Evolutionary conservation across 1,140 invertebrate species (phyloP).

Genomic region (Ceratosolen solmsi): DNA sequence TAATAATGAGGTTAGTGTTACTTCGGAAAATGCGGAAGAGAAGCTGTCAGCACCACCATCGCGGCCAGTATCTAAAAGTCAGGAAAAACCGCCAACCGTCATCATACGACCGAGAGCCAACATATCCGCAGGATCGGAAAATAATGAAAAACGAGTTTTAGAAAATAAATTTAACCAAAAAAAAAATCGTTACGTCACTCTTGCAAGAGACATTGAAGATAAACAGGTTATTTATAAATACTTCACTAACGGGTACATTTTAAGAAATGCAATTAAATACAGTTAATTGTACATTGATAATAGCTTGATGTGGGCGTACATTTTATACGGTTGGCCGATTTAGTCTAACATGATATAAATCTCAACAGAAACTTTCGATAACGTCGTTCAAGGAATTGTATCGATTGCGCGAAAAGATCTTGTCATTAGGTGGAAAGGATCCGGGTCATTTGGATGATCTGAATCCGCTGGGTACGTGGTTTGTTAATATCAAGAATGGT

Average conservation of each 20-base stretch:
- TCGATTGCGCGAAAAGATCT: slow-evolving; percentile 61
- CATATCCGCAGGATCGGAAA: background rate
- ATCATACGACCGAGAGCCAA: background rate
- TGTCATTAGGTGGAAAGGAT: slow-evolving; percentile 59
- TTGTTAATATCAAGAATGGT: background rate
- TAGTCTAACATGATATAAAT: background rate
- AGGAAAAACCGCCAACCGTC: background rate
- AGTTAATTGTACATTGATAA: background rate
- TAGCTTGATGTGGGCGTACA: background rate
- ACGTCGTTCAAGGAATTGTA: slow-evolving; percentile 58
- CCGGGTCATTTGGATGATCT: slow-evolving; percentile 59
- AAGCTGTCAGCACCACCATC: background rate
- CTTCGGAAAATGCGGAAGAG: background rate
- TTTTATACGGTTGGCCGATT: background rate
- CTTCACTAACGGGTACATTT: background rate
- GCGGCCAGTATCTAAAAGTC: background rate
- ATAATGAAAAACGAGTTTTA: slow-evolving; percentile 40
- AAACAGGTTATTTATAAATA: slow-evolving; percentile 52
- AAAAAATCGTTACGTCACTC: slow-evolving; percentile 55
- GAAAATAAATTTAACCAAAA: slow-evolving; percentile 60
- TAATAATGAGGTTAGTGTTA: too few relatives aligned
- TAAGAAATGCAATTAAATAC: background rate
- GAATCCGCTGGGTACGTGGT: background rate
- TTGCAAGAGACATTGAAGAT: slow-evolving; percentile 57
- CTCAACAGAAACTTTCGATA: slow-evolving; percentile 52